phyloP scores from a whole-genome alignment of 2,888 invertebrate genomes.

The Pocota personata region DNA sequence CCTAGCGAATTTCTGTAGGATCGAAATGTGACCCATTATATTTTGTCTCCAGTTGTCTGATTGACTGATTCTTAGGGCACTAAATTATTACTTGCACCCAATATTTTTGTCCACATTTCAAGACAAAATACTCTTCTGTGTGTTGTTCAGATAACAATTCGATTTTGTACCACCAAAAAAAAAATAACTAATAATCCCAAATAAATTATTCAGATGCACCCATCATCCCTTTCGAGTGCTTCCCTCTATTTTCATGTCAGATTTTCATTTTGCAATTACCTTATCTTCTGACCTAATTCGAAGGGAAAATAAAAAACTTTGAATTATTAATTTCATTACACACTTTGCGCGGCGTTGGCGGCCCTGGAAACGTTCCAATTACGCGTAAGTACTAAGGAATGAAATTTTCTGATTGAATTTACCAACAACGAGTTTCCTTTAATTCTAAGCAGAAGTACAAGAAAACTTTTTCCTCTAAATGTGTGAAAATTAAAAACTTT shows the following conservation, averaged over 20 bases:
- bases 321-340: conserved; percentile 43
- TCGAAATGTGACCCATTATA: too few species aligned
- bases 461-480: conserved; percentile 6
- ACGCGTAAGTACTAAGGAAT: conserved; percentile 13
- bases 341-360: background rate
- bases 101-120: too few species aligned
- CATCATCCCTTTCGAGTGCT: background rate
- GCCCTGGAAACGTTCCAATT: conserved; percentile 12
- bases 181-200: background rate
- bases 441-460: background rate
- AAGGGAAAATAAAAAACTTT: background rate
- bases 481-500: conserved; percentile 42
- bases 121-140: too few species aligned
- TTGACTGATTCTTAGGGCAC: too few species aligned
- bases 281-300: background rate
- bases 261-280: background rate
- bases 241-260: background rate
- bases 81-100: too few species aligned
- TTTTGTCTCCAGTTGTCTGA: too few species aligned
- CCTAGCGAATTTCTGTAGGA: too few species aligned
- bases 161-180: too few species aligned
- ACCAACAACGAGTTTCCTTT: background rate
- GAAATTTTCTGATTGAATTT: conserved; percentile 36
- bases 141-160: too few species aligned
- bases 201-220: background rate